Evolutionary conservation across 2,888 invertebrate species (phyloP).

Genomic region (Asteroscopus sphinx): DNA sequence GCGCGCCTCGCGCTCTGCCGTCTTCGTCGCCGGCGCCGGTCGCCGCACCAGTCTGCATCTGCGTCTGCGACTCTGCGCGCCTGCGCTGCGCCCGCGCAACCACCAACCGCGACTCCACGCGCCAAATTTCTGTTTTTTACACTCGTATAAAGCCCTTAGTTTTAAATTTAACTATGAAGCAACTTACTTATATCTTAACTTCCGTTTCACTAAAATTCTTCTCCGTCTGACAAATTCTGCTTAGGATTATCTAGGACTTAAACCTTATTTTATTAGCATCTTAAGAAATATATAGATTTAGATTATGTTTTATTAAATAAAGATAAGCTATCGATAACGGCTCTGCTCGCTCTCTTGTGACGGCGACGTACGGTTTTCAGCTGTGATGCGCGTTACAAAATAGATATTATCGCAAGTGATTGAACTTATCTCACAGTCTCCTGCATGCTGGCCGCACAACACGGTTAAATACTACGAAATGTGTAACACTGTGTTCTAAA

Average conservation of each 20-base stretch:
- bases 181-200: not conserved
- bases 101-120: constrained; percentile 23
- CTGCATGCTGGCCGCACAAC: constrained; percentile 2
- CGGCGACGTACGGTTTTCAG: constrained; percentile 34
- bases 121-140: constrained; percentile 7
- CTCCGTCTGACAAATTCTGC: not conserved
- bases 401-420: constrained; percentile 42
- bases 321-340: constrained; percentile 65
- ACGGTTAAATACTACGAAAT: constrained; percentile 7
- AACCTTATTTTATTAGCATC: constrained; percentile 11
- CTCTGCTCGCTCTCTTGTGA: constrained; percentile 54
- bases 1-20: constrained; percentile 47
- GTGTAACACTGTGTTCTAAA: constrained; percentile 14
- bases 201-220: not conserved
- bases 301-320: constrained; percentile 69
- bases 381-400: constrained; percentile 60
- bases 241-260: not conserved
- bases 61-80: constrained; percentile 43
- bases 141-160: not conserved
- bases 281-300: constrained; percentile 10
- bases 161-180: not conserved
- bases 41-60: constrained; percentile 48
- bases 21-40: constrained; percentile 44
- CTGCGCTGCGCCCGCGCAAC: constrained; percentile 54
- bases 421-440: constrained; percentile 31